A percentile compares a stretch with the other conserved stretches of the same genome.
phyloP scores from a whole-genome alignment of 2,113 vertebrate genomes.

The Trachemys scripta region DNA sequence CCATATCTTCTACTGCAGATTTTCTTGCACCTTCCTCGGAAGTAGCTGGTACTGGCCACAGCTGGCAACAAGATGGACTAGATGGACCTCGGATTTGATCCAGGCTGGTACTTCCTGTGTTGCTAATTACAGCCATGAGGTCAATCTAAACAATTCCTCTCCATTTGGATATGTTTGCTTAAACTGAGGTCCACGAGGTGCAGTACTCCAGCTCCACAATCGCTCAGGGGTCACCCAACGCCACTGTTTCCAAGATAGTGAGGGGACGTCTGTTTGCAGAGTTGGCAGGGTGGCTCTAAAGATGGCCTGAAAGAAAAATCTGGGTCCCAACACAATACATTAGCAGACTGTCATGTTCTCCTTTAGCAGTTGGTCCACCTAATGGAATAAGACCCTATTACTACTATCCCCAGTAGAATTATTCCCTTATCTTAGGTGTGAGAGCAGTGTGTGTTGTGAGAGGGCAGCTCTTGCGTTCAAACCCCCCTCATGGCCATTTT shows the following conservation, averaged over 20 bases:
- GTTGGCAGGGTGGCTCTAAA: not conserved
- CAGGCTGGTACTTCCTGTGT: not conserved
- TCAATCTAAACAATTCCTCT: not conserved
- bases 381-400: not conserved
- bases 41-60: not conserved
- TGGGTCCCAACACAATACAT: not conserved
- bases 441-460: not conserved
- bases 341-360: not conserved
- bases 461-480: not conserved
- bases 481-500: not conserved
- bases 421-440: not conserved
- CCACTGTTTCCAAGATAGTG: not conserved
- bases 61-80: not conserved
- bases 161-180: not conserved
- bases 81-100: not conserved
- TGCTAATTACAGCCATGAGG: not conserved
- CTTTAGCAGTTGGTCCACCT: not conserved
- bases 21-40: not conserved
- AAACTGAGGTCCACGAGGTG: not conserved
- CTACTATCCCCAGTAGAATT: not conserved
- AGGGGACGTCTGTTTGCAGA: not conserved
- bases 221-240: not conserved
- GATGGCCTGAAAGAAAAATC: not conserved
- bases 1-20: not conserved
- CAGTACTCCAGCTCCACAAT: not conserved